These are phyloP conservation scores for Aphaenogaster rudis DNA, from an alignment of 1,140 invertebrate species.

Conservation along the genomic window DNA sequence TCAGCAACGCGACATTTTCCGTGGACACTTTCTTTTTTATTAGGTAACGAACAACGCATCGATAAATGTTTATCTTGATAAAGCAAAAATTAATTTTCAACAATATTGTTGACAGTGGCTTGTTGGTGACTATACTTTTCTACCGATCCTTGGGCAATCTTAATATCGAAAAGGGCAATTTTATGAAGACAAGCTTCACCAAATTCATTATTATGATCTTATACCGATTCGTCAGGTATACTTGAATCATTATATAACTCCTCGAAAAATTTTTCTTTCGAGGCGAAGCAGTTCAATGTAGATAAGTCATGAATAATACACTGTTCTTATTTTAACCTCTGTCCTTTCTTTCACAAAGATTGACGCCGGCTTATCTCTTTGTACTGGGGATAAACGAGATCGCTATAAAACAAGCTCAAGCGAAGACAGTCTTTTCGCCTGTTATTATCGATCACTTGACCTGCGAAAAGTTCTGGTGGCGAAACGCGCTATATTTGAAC, in stretches of 20 bases:
- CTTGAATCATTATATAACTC: background rate
- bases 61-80: background rate
- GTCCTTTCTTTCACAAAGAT: constrained; percentile 82
- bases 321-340: background rate
- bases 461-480: constrained; percentile 94
- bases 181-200: constrained; percentile 81
- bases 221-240: constrained; percentile 89
- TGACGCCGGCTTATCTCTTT: constrained; percentile 94
- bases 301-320: background rate
- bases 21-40: constrained; percentile 98
- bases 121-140: constrained; percentile 92
- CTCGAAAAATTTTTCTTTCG: background rate
- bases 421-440: constrained; percentile 92
- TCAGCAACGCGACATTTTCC: constrained; percentile 96
- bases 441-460: constrained; percentile 91
- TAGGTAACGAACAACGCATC: constrained; percentile 87
- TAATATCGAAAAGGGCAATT: constrained; percentile 83
- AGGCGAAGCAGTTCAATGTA: background rate
- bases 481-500: constrained; percentile 93
- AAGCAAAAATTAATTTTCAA: background rate
- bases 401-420: constrained; percentile 88
- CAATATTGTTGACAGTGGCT: constrained; percentile 87
- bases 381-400: constrained; percentile 92
- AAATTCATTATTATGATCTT: constrained; percentile 89
- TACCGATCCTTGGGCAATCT: constrained; percentile 88